phyloP scores from a whole-genome alignment of 2,113 vertebrate species.

The Sylvicapra grimmia region DNA sequence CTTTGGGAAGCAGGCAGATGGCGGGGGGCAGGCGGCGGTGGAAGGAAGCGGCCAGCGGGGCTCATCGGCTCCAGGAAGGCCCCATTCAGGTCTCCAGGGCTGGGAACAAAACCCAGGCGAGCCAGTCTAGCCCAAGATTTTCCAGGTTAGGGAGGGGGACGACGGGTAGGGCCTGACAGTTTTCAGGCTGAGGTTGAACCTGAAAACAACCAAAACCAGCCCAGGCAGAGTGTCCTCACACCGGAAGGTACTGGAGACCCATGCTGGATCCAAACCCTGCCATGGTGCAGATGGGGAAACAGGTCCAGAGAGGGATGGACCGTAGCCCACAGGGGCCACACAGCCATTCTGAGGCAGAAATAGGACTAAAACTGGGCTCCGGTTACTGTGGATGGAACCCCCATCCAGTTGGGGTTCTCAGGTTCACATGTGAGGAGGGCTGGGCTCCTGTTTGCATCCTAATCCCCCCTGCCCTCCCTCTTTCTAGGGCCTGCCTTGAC shows the following conservation, averaged over 20 bases:
- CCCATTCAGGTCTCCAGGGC: background rate
- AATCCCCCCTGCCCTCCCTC: background rate
- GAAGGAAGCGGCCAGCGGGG: background rate
- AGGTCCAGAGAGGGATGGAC: background rate
- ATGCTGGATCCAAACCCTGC: background rate
- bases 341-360: background rate
- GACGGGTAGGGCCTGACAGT: background rate
- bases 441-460: background rate
- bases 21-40: background rate
- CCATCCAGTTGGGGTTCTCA: background rate
- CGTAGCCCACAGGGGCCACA: background rate
- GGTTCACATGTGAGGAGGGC: background rate
- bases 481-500: slow-evolving; percentile 11
- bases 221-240: background rate
- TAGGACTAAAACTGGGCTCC: background rate
- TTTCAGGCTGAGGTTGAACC: background rate
- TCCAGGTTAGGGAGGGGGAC: background rate
- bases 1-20: background rate
- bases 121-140: background rate
- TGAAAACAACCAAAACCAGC: background rate
- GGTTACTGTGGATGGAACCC: background rate
- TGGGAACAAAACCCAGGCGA: background rate
- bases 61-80: background rate
- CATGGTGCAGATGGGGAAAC: background rate
- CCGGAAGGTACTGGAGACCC: background rate